Conservation (phyloP, 2,797 vertebrate genomes). For the Caiman crocodilus region DNA sequence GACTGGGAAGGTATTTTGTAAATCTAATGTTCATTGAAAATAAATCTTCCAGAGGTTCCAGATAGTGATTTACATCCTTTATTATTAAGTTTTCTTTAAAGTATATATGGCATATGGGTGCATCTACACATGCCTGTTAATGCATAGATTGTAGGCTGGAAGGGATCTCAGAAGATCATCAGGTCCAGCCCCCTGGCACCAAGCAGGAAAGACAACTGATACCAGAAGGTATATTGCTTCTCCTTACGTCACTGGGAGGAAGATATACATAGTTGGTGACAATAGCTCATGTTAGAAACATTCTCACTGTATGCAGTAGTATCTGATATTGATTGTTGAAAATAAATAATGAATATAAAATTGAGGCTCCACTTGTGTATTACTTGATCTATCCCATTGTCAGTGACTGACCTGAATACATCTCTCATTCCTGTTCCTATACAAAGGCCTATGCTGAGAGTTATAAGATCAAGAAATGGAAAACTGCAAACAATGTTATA, state of each 20-base stretch:
- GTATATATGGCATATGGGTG: background rate
- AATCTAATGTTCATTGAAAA: background rate
- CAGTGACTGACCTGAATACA: background rate
- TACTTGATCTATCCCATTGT: background rate
- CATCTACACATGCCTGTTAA: too few relatives aligned
- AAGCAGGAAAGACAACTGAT: too few relatives aligned
- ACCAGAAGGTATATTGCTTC: background rate
- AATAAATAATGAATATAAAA: background rate
- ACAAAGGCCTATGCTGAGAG: background rate
- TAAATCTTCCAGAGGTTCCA: background rate
- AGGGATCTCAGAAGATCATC: too few relatives aligned
- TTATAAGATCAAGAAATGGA: background rate
- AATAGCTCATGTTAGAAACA: background rate
- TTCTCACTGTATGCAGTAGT: background rate
- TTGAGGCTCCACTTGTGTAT: fast-evolving
- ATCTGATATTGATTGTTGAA: background rate
- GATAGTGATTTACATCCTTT: constrained; percentile 1
- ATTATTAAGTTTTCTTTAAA: background rate
- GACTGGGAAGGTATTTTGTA: constrained; percentile 2
- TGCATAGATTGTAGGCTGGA: too few relatives aligned
- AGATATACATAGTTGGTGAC: background rate
- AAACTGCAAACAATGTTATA: background rate
- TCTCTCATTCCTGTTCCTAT: background rate
- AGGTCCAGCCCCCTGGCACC: too few relatives aligned
- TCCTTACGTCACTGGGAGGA: background rate